phyloP scores from a whole-genome alignment of 92 coral and sea anemone species.

The Porites cylindrica region DNA sequence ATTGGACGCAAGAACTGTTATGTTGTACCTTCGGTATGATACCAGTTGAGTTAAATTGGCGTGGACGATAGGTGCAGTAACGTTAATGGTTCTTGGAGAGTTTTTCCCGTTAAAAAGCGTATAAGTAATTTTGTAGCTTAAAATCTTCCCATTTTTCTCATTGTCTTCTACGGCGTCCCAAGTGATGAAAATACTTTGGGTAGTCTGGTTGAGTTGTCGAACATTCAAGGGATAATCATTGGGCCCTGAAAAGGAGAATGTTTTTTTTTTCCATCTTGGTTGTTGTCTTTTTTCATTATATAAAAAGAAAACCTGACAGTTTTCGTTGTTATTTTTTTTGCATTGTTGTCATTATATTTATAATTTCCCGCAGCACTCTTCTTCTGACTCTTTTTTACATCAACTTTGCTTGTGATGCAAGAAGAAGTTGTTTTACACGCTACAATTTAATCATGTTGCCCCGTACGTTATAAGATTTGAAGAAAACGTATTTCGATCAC shows the following conservation, averaged over 20 bases:
- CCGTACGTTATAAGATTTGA: too few relatives aligned
- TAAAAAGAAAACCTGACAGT: too few relatives aligned
- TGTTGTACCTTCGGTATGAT: neutral
- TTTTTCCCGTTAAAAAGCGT: too few relatives aligned
- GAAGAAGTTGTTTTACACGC: too few relatives aligned
- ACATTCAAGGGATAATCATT: constrained; percentile 12
- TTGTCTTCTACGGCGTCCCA: constrained; percentile 15
- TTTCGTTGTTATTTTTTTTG: too few relatives aligned
- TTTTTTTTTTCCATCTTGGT: neutral
- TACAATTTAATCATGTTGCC: too few relatives aligned
- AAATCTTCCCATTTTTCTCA: neutral
- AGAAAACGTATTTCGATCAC: too few relatives aligned
- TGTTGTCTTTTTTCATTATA: neutral
- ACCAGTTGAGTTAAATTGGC: constrained; percentile 2
- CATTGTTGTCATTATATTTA: too few relatives aligned
- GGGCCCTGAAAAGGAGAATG: constrained; percentile 13
- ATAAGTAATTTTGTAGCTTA: neutral
- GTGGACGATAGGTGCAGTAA: neutral
- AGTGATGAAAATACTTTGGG: constrained; percentile 1
- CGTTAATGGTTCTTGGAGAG: neutral
- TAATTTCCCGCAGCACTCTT: too few relatives aligned
- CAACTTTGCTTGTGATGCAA: too few relatives aligned
- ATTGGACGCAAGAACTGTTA: constrained; percentile 18
- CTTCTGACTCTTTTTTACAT: too few relatives aligned
- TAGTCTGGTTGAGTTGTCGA: neutral